Base-by-base conservation (phyloP, 2,797 vertebrate species). In the Menidia menidia region DNA sequence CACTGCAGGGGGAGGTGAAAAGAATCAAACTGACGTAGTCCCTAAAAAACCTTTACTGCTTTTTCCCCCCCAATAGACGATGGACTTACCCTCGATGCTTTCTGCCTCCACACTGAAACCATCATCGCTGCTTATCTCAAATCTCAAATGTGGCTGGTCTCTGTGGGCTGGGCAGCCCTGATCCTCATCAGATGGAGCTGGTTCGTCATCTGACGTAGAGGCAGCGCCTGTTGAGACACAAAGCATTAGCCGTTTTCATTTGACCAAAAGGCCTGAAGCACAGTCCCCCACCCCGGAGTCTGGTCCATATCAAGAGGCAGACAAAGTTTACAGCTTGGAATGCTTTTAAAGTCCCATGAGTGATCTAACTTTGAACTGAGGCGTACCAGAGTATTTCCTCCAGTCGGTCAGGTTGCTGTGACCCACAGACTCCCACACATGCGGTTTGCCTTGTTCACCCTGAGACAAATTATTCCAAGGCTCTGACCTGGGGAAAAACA, bases 91-190 rank as follows among this genome's bases (percentile, higher is more conserved):
- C 30, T 97, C 97, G 9, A 97, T 93, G 71, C 93, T 96, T 86
- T 97, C 95, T 2, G 96, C 96, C 82, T 96, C 95, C n/a, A 95
- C 93, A 42, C 90, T 95, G 77, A 98, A 97, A 32, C 97, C 97
- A 25, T 98, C 97, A 54, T 98, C 95, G 8, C 96, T 97, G 78
- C 89, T 94, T 78, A 98, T 97, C 84, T 97, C 95, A 9, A 97
- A 97, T 69, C 90, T 87, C 47, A 98, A 84, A 74, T 96, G 94
- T 0, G 96, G 96, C 70, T 95, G 94, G 15, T 96, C 93, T 90
- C 78, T 88, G 75, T 89, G 93, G 15, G 78, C 72, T 0, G 85
- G 83, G 55, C 66, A 86, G 53, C 90, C 92, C 4, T 94, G 95
- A 47, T 96, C 95, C 47, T 94, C 90, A 1, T 95, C 95, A 15